Percentiles rank a stretch among this genome's conserved stretches.
These are phyloP conservation scores for Ginglymostoma cirratum DNA, from an alignment of 2,113 vertebrate species.

Conservation along the genomic window DNA sequence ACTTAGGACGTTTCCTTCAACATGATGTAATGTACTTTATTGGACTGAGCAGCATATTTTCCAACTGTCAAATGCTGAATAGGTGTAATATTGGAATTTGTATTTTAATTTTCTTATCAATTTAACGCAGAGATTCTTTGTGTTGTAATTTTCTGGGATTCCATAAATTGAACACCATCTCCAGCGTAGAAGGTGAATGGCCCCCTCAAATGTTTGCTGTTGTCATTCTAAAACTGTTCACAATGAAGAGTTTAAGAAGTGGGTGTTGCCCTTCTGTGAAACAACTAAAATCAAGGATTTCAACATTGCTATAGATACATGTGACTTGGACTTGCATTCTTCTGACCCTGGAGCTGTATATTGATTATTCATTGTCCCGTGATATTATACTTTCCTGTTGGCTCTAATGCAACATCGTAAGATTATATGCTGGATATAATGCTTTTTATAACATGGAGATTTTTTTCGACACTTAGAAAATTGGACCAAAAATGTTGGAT, in stretches of 20 bases:
- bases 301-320: background rate
- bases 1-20: background rate
- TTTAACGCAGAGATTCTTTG: background rate
- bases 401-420: background rate
- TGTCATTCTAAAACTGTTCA: background rate
- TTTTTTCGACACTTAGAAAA: conserved; percentile 56
- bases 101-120: background rate
- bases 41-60: background rate
- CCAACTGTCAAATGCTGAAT: background rate
- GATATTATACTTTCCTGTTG: background rate
- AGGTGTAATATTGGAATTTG: background rate
- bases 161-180: background rate
- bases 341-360: background rate
- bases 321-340: background rate
- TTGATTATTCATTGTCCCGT: background rate
- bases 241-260: background rate
- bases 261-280: background rate
- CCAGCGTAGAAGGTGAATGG: background rate
- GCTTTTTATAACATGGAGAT: background rate
- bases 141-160: background rate
- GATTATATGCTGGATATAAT: background rate
- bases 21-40: background rate
- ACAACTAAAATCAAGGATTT: background rate
- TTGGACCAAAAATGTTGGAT: conserved; percentile 89
- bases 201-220: background rate